These are phyloP conservation scores for Catharus ustulatus DNA, from an alignment of 2,797 vertebrate genomes.

Conservation along the genomic window DNA sequence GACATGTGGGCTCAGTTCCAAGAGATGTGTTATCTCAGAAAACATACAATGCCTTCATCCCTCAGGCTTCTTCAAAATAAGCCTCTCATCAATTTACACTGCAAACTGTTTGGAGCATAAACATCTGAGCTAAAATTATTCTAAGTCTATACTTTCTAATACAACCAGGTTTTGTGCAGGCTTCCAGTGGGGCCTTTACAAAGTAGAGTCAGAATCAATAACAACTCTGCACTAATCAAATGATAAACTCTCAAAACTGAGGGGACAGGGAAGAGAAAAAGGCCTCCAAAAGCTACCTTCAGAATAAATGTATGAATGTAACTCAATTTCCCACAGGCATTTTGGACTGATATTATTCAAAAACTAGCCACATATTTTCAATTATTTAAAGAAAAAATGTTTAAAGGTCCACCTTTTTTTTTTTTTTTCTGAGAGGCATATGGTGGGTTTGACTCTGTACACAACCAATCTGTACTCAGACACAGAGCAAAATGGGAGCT, in stretches of 20 bases:
- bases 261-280: background rate
- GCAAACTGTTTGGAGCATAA: background rate
- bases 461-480: background rate
- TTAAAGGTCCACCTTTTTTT: background rate
- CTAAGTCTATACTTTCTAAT: background rate
- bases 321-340: background rate
- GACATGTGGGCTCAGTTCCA: background rate
- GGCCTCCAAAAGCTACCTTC: background rate
- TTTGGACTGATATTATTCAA: background rate
- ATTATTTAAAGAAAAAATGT: background rate
- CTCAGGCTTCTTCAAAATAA: background rate
- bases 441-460: background rate
- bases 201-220: background rate
- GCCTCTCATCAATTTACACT: background rate
- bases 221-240: background rate
- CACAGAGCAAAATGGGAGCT: background rate
- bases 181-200: background rate
- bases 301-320: background rate
- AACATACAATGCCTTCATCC: background rate
- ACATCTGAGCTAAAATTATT: background rate
- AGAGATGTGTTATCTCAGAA: background rate
- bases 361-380: background rate
- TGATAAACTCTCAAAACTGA: background rate
- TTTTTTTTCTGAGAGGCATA: background rate
- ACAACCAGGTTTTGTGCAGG: background rate